phyloP scores from a whole-genome alignment of 2,113 vertebrate species.

The Eurypyga helias region DNA sequence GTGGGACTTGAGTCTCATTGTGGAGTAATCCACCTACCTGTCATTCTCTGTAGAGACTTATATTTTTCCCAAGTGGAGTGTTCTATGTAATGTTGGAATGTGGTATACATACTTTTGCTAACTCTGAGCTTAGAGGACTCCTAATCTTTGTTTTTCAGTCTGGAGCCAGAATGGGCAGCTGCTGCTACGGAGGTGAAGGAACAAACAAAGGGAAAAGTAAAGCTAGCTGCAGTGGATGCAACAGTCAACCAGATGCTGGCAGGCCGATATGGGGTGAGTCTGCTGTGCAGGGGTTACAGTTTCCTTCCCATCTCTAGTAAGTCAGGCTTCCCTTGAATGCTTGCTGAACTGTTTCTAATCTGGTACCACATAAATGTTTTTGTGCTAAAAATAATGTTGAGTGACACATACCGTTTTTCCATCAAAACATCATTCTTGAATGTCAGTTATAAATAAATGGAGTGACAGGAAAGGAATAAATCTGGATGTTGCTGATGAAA shows the following conservation, averaged over 20 bases:
- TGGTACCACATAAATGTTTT: not conserved
- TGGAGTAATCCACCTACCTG: not conserved
- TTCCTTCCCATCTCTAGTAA: not conserved
- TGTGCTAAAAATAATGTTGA: not conserved
- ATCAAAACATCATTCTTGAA: not conserved
- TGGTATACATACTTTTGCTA: not conserved
- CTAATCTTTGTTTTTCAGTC: constrained; percentile 64
- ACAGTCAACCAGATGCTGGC: constrained; percentile 88
- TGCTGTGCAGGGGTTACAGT: not conserved
- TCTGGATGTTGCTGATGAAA: not conserved
- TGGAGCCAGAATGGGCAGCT: constrained; percentile 95
- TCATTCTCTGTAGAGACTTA: not conserved
- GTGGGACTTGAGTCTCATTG: not conserved
- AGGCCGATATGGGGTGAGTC: constrained; percentile 88
- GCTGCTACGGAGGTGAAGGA: constrained; percentile 91
- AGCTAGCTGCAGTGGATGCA: constrained; percentile 91
- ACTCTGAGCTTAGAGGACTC: not conserved
- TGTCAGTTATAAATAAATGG: not conserved
- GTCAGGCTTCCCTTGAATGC: not conserved
- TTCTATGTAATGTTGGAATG: not conserved
- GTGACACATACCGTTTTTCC: not conserved
- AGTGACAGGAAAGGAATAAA: not conserved
- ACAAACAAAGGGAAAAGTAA: constrained; percentile 93
- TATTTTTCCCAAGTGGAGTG: not conserved
- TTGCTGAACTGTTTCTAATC: not conserved